Percentiles rank a stretch among this genome's conserved stretches.
These are phyloP conservation scores for Agelas oroides DNA, from an alignment of 37 sponge, comb jelly and placozoan species.

Conservation along the genomic window DNA sequence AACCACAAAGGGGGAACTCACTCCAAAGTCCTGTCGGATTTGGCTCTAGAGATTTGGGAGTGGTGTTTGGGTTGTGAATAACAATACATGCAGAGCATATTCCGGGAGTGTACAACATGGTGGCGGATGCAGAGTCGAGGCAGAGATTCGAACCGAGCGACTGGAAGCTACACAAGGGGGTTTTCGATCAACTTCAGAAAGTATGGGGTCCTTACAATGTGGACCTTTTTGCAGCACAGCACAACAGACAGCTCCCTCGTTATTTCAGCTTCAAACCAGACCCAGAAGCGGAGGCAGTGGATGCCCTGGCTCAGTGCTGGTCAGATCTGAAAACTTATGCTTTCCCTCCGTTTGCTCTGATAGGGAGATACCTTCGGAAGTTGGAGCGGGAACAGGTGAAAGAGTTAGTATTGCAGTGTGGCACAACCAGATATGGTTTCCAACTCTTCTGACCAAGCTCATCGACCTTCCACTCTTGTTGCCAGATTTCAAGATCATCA, in stretches of 20 bases:
- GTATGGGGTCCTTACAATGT: constrained; percentile 8
- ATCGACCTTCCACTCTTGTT: neutral
- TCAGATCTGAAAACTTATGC: neutral
- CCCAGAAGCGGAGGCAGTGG: constrained; percentile 11
- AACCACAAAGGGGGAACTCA: constrained; percentile 16
- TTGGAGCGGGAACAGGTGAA: neutral
- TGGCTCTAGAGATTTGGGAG: constrained; percentile 37
- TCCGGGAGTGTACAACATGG: constrained; percentile 20
- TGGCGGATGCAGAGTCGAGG: constrained; percentile 34
- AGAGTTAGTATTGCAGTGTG: neutral
- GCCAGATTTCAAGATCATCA: no score
- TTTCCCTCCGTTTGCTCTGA: neutral
- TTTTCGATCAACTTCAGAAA: constrained; percentile 3
- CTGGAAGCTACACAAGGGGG: constrained; percentile 14
- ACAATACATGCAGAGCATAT: no score
- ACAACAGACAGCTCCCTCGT: constrained; percentile 34
- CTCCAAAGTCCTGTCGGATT: neutral
- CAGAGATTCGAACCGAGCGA: neutral
- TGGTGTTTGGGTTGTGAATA: constrained; percentile 44
- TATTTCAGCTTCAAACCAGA: constrained; percentile 43
- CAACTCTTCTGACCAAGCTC: neutral
- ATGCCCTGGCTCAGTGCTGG: constrained; percentile 1
- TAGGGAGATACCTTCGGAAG: no score
- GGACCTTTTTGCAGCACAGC: constrained; percentile 51
- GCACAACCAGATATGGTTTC: constrained; percentile 4